Evolutionary conservation across 2,113 vertebrate genomes (phyloP).

Genomic region (Tretioscincus oriximinensis): DNA sequence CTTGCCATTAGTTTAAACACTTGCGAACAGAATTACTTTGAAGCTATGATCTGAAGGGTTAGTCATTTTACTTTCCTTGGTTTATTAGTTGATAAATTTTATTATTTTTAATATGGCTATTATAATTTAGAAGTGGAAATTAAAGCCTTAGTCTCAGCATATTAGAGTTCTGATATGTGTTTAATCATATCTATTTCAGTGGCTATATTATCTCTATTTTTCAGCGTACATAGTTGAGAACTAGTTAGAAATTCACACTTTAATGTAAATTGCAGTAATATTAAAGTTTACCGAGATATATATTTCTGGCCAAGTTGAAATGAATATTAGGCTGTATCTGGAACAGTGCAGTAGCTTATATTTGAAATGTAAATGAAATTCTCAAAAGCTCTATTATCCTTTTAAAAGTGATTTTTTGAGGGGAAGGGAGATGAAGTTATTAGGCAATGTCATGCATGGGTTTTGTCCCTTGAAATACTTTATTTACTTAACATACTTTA

Average conservation of each 20-base stretch:
- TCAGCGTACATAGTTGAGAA: conserved; percentile 2
- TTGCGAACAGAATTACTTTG: conserved; percentile 5
- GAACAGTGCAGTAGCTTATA: neutral
- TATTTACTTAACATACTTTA: no score
- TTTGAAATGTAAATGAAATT: conserved; percentile 2
- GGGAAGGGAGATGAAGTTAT: no score
- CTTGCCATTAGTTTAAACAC: conserved; percentile 27
- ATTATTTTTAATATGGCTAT: conserved; percentile 36
- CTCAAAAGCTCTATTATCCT: neutral
- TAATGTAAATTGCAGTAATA: conserved; percentile 24
- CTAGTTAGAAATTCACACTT: conserved; percentile 23
- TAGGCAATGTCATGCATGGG: no score
- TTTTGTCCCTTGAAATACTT: no score
- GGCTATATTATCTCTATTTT: conserved; percentile 31
- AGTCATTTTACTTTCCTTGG: conserved; percentile 10
- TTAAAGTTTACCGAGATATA: conserved; percentile 29
- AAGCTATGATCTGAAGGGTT: conserved; percentile 24
- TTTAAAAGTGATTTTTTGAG: neutral
- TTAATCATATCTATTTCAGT: conserved; percentile 25
- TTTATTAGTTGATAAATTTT: conserved; percentile 49
- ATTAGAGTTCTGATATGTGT: conserved; percentile 5
- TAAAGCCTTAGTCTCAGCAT: neutral
- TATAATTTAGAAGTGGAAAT: conserved; percentile 41
- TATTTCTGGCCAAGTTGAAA: conserved; percentile 29
- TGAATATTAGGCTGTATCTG: neutral